Evolutionary conservation across 1,140 invertebrate species (phyloP), one percentile per base, ranked within the genome.

Genomic region (Apis mellifera): DNA sequence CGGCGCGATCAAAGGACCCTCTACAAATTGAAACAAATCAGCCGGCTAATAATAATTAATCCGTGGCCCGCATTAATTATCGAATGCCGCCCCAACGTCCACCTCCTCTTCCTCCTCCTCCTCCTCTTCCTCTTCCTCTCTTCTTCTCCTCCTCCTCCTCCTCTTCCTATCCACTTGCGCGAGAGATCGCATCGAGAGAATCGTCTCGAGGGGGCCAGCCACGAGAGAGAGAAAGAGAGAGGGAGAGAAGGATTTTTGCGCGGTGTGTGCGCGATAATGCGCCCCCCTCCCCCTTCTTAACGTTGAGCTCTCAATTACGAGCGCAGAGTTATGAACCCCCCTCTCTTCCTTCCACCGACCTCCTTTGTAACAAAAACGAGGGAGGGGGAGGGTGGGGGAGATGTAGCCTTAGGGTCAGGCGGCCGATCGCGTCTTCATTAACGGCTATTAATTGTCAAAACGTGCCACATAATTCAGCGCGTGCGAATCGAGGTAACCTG

Each of bases 11-110:
- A 93, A 93, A 93, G 91, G 84, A 80, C 82, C 84, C 65, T 84
- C 88, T 90, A 91, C 91, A 93, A 93, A 94, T 94, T 93, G 91
- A 93, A 93, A 92, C 92, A 92, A 94, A 94, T 93, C 92, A 89
- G 89, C 86, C 89, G 86, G 86, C 90, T 91, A 92, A 94, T 93
- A 92, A 93, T 94, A 93, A 94, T 94, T 93, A 94, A 94, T 94
- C 89, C 90, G 86, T 85, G 78, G 71, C 83, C 88, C 85, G 89
- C 90, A 91, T 92, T 92, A 93, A 93, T 93, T 92, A 88, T 85
- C 86, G 72, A 82, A 80, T 48, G 66, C 64, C 73, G 69, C 23
- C 54, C 60, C 59, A 62, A 42, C 52, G 23, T 71, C 42, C 54
- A 26, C 54, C 32, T 48, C 26, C 68, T 26, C 32, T 5, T 62